Evolutionary conservation across 2,888 invertebrate species (phyloP).

Genomic region (Tachina grossa): DNA sequence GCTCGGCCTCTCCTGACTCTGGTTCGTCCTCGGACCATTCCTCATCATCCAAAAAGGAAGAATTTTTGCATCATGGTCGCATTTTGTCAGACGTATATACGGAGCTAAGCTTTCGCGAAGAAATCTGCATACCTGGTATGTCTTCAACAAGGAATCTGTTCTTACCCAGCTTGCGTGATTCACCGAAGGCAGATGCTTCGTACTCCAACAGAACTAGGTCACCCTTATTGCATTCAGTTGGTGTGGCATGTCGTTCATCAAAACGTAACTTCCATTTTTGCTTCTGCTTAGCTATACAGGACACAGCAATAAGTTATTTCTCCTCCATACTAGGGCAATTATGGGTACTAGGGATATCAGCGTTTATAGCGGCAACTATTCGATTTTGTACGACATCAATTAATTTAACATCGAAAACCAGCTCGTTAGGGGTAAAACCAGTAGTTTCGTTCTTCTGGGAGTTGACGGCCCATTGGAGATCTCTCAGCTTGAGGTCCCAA

Average conservation of each 20-base stretch:
- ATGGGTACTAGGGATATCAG: not conserved
- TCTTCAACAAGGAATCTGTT: not conserved
- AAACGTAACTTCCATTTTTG: not conserved
- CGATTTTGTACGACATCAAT: conserved; percentile 28
- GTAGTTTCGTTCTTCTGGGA: not conserved
- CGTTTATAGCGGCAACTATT: conserved; percentile 17
- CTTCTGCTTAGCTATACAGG: not conserved
- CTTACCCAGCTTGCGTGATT: not conserved
- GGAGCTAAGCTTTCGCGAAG: not conserved
- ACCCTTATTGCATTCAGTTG: not conserved
- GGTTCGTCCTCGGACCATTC: not conserved
- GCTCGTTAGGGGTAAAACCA: not conserved
- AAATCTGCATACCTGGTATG: not conserved
- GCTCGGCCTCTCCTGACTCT: not conserved
- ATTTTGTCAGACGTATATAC: conserved; percentile 9
- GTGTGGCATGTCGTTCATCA: not conserved
- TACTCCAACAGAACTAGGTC: not conserved
- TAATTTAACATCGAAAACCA: not conserved
- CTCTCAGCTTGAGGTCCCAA: not conserved
- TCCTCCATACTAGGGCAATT: no score
- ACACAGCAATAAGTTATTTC: not conserved
- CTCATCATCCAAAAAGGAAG: no score
- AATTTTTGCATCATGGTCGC: no score
- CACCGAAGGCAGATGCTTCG: not conserved
- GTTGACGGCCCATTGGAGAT: not conserved